A percentile compares a stretch with the other conserved stretches of the same genome.
phyloP scores from a whole-genome alignment of 1,140 invertebrate genomes.

The Drosophila ogumai region DNA sequence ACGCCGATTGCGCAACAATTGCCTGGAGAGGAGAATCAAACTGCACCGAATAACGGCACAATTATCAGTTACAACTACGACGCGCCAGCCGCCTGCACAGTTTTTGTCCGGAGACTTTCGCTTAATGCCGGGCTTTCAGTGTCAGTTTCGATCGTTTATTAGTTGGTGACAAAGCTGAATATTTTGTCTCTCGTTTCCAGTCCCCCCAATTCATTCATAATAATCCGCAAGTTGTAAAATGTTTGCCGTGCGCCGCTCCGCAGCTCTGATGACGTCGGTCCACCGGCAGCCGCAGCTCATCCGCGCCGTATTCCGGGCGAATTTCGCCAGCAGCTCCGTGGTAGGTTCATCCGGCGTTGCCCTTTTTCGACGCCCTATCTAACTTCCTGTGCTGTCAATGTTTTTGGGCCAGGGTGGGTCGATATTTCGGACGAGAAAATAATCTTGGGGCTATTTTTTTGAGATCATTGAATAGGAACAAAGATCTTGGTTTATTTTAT shows the following conservation, averaged over 20 bases:
- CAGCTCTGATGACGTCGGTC: conserved; percentile 39
- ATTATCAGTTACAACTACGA: conserved; percentile 55
- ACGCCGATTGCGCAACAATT: conserved; percentile 67
- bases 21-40: conserved; percentile 1
- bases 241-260: conserved; percentile 66
- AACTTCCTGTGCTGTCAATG: background rate
- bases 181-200: conserved; percentile 36
- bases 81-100: conserved; percentile 17
- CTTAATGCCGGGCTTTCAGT: conserved; percentile 28
- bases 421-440: background rate
- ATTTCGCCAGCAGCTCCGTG: conserved; percentile 61
- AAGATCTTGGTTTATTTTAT: background rate
- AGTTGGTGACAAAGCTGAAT: conserved; percentile 35
- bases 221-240: conserved; percentile 37
- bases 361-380: conserved; percentile 2
- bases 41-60: conserved; percentile 46
- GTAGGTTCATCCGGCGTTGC: conserved; percentile 46
- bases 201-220: conserved; percentile 49
- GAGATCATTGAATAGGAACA: background rate
- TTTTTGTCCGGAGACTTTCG: conserved; percentile 15
- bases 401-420: conserved; percentile 14
- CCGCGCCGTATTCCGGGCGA: conserved; percentile 45
- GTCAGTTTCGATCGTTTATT: conserved; percentile 26
- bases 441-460: background rate
- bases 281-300: conserved; percentile 28